Base-by-base conservation (phyloP, 2,888 invertebrate genomes). In the Spilosoma lubricipeda region DNA sequence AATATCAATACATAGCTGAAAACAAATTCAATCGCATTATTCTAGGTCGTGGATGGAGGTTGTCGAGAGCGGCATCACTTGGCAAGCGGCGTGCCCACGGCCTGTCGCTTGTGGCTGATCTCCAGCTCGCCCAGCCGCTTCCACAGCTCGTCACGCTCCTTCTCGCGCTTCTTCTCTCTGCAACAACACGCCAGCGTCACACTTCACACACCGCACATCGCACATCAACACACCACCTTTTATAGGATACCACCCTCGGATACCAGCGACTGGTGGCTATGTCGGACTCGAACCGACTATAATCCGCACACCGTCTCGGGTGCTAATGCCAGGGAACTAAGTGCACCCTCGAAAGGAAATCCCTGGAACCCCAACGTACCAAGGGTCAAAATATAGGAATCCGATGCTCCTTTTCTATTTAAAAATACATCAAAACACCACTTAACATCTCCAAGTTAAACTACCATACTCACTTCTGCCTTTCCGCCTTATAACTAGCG, bases 401-500 rank as follows among this genome's bases (percentile, higher is more conserved):
- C 33, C 33, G 33, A 33, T 3, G 33, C 3, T 33, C 33, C 33
- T 33, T 33, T 33, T 33, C 33, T 33, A 33, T 33, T 33, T 33
- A 33, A 33, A 33, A 33, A 33, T n/a, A n/a, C 33, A 33, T 33
- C 33, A 33, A n/a, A n/a, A 33, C 33, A 33, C 33, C 33, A 33
- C 33, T 33, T 33, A 33, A 33, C 33, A 33, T 3, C 33, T 33
- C 3, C 3, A 33, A 68, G 20, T 15, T 30, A 23, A 33, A 20
- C 45, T 23, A 59, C 27, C 39, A 65, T 70, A 96, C 98, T 97
- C 96, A 99, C 99, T 99, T 99, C 97, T 99, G 99, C 96, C 99
- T 97, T 96, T 99, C 99, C 90, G 99, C 98, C 96, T 99, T 99
- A 96, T 99, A 99, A 96, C 99, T 99, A 90, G 99, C 98, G 91